Conservation (phyloP, 2,888 invertebrate species). For the Dione vanillae region DNA sequence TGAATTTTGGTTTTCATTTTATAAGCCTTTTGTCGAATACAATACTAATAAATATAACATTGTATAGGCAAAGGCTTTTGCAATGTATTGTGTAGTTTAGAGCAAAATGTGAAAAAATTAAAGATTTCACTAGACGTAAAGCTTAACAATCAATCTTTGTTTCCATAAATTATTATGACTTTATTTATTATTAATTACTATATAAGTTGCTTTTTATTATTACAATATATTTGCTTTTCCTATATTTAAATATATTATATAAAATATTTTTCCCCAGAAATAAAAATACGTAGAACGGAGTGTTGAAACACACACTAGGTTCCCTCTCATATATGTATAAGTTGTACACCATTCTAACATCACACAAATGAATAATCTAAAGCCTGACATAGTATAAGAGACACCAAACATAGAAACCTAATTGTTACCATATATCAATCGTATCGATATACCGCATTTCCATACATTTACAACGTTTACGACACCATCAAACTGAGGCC, state of each 20-base stretch:
- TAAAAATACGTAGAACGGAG: no score
- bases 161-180: no score
- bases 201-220: no score
- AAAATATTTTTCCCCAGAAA: no score
- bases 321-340: no score
- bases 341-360: no score
- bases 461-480: background rate
- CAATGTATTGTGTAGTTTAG: background rate
- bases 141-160: no score
- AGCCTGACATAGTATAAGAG: slow-evolving; percentile 44
- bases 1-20: background rate
- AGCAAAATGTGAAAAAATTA: background rate
- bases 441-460: slow-evolving; percentile 66
- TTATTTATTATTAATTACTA: no score
- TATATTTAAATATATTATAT: no score
- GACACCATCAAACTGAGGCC: background rate
- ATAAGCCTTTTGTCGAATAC: background rate
- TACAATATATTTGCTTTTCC: no score
- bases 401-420: slow-evolving; percentile 70
- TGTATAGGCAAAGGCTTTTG: background rate
- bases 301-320: no score
- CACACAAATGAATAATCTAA: background rate
- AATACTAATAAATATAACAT: slow-evolving; percentile 8
- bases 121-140: no score
- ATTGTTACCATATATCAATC: slow-evolving; percentile 82